These are phyloP conservation scores for Pogonus chalceus DNA, from an alignment of 1,140 invertebrate species.

Conservation along the genomic window DNA sequence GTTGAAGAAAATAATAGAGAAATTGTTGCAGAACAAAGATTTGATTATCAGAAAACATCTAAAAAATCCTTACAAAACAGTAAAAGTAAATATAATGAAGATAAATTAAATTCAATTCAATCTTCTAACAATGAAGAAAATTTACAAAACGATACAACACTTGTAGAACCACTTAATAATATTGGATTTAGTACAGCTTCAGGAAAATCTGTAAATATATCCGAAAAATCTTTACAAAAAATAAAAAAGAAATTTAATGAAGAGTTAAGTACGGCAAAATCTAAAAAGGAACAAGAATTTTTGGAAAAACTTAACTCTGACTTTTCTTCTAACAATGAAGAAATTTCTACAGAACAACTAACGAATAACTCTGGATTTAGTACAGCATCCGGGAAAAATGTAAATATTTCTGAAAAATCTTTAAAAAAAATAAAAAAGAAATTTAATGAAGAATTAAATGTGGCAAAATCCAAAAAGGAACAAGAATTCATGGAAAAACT, in stretches of 20 bases:
- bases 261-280: too few relatives aligned
- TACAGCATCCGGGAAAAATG: conserved; percentile 28
- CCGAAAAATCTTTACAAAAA: conserved; percentile 29
- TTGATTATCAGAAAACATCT: too few relatives aligned
- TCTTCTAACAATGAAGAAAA: too few relatives aligned
- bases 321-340: neutral
- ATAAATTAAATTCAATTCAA: neutral
- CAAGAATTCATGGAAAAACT: conserved; percentile 3
- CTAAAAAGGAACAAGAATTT: conserved; percentile 1
- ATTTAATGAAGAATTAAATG: conserved; percentile 15
- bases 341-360: neutral
- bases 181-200: conserved; percentile 32
- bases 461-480: conserved; percentile 6
- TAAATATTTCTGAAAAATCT: conserved; percentile 23
- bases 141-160: too few relatives aligned
- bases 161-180: neutral
- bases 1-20: too few relatives aligned
- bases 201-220: conserved; percentile 33
- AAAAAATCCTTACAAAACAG: too few relatives aligned
- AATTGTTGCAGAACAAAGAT: too few relatives aligned
- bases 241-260: conserved; percentile 23
- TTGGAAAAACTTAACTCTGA: neutral
- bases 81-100: too few relatives aligned
- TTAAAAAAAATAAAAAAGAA: conserved; percentile 1
- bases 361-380: conserved; percentile 11